phyloP scores from a whole-genome alignment of 2,888 invertebrate species.

The Eueremaeus valkanovi region DNA sequence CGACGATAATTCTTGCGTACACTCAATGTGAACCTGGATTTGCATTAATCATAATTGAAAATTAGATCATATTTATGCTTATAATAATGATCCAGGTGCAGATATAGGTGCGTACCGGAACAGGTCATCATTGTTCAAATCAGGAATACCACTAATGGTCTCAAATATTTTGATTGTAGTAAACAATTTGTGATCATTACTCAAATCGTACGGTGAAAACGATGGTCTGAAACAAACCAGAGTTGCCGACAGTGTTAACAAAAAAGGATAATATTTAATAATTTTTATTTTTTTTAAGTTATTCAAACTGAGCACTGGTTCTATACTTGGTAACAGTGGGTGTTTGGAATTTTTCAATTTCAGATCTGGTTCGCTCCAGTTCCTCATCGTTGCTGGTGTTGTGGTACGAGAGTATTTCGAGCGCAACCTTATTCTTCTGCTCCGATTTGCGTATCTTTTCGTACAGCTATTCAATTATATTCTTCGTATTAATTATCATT shows the following conservation, averaged over 20 bases:
- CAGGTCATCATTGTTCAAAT: conserved; percentile 4
- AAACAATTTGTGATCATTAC: conserved; percentile 20
- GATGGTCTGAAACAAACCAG: not conserved
- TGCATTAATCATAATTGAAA: not conserved
- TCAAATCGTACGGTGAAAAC: conserved; percentile 4
- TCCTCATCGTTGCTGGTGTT: conserved; percentile 70
- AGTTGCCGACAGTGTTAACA: too few relatives aligned
- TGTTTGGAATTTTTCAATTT: not conserved
- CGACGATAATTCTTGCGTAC: conserved; percentile 77
- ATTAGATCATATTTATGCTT: not conserved
- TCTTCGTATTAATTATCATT: too few relatives aligned
- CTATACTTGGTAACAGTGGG: conserved; percentile 7
- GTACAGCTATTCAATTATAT: conserved; percentile 58
- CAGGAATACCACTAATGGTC: not conserved
- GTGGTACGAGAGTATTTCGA: conserved; percentile 79
- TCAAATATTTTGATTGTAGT: conserved; percentile 24
- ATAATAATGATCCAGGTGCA: too few relatives aligned
- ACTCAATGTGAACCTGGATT: conserved; percentile 63
- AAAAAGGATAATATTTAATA: too few relatives aligned
- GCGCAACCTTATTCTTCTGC: conserved; percentile 71
- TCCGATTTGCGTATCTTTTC: conserved; percentile 76
- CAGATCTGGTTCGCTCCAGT: conserved; percentile 52
- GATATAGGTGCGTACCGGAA: not conserved
- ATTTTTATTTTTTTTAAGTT: too few relatives aligned
- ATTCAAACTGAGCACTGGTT: not conserved